phyloP scores from a whole-genome alignment of 2,113 vertebrate species.

The Pitta sordida region DNA sequence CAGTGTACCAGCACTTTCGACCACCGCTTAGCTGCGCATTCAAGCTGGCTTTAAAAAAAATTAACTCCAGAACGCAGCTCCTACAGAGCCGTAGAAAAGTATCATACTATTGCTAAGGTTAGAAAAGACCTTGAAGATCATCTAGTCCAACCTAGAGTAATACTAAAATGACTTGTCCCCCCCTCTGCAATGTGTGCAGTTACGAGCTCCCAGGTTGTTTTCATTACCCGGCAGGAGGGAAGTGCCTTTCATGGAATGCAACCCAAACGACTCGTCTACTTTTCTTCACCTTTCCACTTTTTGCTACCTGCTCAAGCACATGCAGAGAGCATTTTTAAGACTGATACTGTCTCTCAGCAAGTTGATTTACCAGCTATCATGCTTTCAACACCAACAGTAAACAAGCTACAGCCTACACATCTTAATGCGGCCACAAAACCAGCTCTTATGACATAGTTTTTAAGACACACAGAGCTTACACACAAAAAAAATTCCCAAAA shows the following conservation, averaged over 20 bases:
- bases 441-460: background rate
- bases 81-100: background rate
- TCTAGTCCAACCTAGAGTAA: too few species aligned
- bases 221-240: background rate
- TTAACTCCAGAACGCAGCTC: background rate
- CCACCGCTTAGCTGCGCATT: background rate
- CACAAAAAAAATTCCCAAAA: background rate
- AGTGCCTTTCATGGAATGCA: background rate
- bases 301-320: background rate
- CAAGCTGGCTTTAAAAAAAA: background rate
- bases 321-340: background rate
- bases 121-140: too few species aligned
- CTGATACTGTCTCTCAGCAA: background rate
- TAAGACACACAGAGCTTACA: background rate
- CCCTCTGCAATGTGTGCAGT: background rate
- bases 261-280: background rate
- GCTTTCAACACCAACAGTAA: background rate
- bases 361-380: background rate
- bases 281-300: background rate
- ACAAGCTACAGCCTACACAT: background rate
- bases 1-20: background rate
- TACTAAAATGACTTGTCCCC: accelerated
- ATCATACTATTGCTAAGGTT: too few species aligned
- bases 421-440: background rate
- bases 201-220: background rate